A percentile compares a stretch with the other conserved stretches of the same genome.
Conservation (phyloP, 2,113 vertebrate species). For the Proterorhinus semilunaris region DNA sequence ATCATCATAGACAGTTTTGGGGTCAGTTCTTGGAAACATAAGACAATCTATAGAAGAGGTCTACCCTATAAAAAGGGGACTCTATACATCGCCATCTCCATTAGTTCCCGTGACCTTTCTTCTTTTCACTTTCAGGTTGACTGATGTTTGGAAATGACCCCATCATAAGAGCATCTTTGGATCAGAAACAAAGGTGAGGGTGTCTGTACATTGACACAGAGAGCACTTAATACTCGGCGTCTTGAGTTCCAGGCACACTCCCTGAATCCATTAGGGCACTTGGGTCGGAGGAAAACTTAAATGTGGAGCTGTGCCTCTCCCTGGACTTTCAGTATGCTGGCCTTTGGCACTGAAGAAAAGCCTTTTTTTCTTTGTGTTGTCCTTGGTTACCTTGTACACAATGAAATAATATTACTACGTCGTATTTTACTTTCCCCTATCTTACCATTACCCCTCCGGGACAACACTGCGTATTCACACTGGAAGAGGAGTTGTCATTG, state of each 20-base stretch:
- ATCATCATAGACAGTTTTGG: neutral
- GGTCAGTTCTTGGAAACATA: neutral
- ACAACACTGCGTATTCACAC: too few species aligned
- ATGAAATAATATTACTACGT: too few species aligned
- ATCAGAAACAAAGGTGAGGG: constrained; percentile 53
- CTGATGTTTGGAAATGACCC: constrained; percentile 42
- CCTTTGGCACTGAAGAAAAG: too few species aligned
- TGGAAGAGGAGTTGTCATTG: too few species aligned
- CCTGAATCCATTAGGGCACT: constrained; percentile 63
- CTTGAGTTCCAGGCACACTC: constrained; percentile 38
- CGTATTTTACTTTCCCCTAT: too few species aligned
- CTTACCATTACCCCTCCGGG: too few species aligned
- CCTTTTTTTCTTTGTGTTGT: too few species aligned
- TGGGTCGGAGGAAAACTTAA: constrained; percentile 46
- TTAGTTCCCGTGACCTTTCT: constrained; percentile 43
- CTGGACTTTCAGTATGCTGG: constrained; percentile 52
- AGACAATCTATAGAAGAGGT: constrained; percentile 14
- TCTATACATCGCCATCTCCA: constrained; percentile 14
- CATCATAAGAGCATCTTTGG: constrained; percentile 54
- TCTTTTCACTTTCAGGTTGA: constrained; percentile 37
- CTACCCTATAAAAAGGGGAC: constrained; percentile 12
- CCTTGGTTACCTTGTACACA: too few species aligned
- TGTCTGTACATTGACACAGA: constrained; percentile 41
- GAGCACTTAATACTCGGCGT: constrained; percentile 59
- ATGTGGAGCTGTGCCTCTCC: constrained; percentile 43